These are phyloP conservation scores for Anadara kagoshimensis DNA, from an alignment of 1,140 invertebrate species.

Conservation along the genomic window DNA sequence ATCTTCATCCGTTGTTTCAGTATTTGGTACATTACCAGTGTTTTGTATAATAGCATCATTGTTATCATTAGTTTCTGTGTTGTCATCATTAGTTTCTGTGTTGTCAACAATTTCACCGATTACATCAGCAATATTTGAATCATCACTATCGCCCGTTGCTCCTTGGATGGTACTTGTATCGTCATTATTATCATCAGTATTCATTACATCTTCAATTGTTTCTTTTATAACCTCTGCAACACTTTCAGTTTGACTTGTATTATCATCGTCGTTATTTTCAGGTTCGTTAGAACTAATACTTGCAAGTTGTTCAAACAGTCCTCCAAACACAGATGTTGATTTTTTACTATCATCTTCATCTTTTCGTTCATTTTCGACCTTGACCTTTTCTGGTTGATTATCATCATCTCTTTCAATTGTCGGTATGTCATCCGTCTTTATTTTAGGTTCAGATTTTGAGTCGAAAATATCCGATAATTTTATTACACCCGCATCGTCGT, in stretches of 20 bases:
- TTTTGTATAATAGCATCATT: background rate
- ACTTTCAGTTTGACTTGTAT: constrained; percentile 9
- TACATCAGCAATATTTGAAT: background rate
- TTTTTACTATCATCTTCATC: background rate
- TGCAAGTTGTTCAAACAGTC: background rate
- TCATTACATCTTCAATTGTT: background rate
- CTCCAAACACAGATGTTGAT: background rate
- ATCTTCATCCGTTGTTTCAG: background rate
- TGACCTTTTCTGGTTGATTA: background rate
- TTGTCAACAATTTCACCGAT: constrained; percentile 9
- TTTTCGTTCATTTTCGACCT: background rate
- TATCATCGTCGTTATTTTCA: background rate
- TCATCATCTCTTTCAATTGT: background rate
- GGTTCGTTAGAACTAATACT: background rate
- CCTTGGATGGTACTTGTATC: background rate
- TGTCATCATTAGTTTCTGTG: constrained; percentile 4
- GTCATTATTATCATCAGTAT: background rate
- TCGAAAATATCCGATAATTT: too few relatives aligned
- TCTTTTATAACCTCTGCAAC: background rate
- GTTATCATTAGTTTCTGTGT: background rate
- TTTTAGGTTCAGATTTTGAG: too few relatives aligned
- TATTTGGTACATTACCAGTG: background rate
- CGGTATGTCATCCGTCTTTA: too few relatives aligned
- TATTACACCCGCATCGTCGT: too few relatives aligned
- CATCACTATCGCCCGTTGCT: background rate